Conservation (phyloP, 37 sponge, comb jelly and placozoan species). For the Cliona cf. orientalis region DNA sequence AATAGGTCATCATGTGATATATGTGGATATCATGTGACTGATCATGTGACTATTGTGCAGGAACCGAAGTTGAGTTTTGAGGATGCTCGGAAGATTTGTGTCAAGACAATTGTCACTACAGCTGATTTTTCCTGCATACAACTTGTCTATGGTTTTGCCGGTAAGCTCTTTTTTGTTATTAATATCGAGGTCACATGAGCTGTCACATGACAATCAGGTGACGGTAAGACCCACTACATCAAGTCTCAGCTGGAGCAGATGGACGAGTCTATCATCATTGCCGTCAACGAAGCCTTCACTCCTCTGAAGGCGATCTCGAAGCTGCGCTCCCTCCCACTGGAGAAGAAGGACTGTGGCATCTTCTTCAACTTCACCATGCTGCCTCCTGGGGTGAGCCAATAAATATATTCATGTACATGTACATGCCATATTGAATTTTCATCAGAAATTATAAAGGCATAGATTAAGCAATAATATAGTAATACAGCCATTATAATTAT, state of each 20-base stretch:
- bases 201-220: slow-evolving; percentile 38
- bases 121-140: slow-evolving; percentile 47
- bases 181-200: not conserved
- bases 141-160: slow-evolving; percentile 74
- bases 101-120: not conserved
- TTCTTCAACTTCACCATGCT: slow-evolving; percentile 92
- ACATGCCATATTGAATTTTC: not conserved
- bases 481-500: too few relatives aligned
- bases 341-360: slow-evolving; percentile 47
- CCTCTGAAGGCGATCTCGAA: slow-evolving; percentile 72
- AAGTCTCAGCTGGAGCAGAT: slow-evolving; percentile 52
- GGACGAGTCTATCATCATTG: slow-evolving; percentile 45
- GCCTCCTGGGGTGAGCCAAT: slow-evolving; percentile 76
- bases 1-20: not conserved
- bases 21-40: not conserved
- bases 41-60: not conserved
- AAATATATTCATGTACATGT: not conserved
- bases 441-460: too few relatives aligned
- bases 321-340: slow-evolving; percentile 53
- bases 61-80: slow-evolving; percentile 28
- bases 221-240: slow-evolving; percentile 95
- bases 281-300: slow-evolving; percentile 90
- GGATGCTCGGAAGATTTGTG: slow-evolving; percentile 33
- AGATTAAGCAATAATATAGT: too few relatives aligned
- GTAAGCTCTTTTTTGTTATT: slow-evolving; percentile 33